phyloP scores from a whole-genome alignment of 1,140 invertebrate genomes.

The Ylistrum balloti region DNA sequence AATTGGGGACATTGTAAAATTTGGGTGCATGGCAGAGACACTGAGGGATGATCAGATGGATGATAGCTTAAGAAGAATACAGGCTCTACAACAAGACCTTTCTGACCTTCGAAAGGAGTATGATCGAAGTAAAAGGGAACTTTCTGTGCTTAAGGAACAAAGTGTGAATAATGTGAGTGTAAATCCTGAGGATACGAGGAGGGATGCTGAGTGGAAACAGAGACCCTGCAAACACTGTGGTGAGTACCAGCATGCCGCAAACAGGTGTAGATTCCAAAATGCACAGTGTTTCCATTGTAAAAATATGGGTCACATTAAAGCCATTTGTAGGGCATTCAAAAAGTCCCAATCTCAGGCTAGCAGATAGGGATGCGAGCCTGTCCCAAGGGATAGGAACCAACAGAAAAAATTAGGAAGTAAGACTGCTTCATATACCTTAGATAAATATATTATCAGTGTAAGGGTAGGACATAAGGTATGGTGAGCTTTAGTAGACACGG shows the following conservation, averaged over 20 bases:
- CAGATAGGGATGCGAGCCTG: neutral
- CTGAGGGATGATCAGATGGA: too few species aligned
- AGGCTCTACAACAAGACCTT: too few species aligned
- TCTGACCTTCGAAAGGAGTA: too few species aligned
- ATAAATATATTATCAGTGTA: neutral
- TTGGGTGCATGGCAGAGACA: too few species aligned
- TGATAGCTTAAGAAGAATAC: too few species aligned
- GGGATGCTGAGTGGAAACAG: too few species aligned
- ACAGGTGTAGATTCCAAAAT: neutral
- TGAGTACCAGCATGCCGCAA: neutral
- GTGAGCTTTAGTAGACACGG: neutral
- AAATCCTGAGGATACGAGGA: too few species aligned
- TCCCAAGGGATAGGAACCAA: slow-evolving; percentile 5
- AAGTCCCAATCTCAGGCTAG: too few species aligned
- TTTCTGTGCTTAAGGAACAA: too few species aligned
- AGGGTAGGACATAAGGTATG: neutral
- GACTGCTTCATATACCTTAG: neutral
- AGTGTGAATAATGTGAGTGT: too few species aligned
- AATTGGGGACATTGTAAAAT: too few species aligned
- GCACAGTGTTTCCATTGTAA: neutral
- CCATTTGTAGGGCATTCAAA: neutral
- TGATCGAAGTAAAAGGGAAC: too few species aligned
- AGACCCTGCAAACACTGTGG: neutral
- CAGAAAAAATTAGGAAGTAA: neutral
- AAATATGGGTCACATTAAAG: neutral